Base-by-base conservation (phyloP, 2,113 vertebrate species). In the Acanthisitta chloris region DNA sequence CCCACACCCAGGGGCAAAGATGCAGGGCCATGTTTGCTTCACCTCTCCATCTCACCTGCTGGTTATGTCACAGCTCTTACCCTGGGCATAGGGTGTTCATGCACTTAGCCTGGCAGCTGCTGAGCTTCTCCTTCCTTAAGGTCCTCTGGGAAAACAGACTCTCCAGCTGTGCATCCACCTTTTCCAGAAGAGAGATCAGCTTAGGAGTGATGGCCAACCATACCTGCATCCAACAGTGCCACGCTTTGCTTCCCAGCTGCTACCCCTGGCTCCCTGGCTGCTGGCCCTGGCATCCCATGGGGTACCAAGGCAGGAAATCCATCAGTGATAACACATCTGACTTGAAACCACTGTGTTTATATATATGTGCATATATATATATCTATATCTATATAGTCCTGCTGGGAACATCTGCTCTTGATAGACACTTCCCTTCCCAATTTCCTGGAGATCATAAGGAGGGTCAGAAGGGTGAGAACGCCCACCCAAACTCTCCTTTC, bases 371-470 rank as follows among this genome's bases (percentile, higher is more conserved):
- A 1, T 46, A 8, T 54, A 1, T 46, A 1, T 40, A 4, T 78
- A 1, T 66, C 0, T 51, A 0, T 61, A 24, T 71, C 16, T 57
- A 61, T n/a, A 72, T 28, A 49, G 49, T 92, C 82, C 71, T 88
- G 64, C 90, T 93, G 92, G 54, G 86, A 93, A 93, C 94, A 93
- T 85, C 96, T 94, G 96, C 64, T 88, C 20, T 83, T 46, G 40
- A 76, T 88, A 81, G 82, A 61, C 5, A 2, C 58, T 93, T 94
- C 94, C 82, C 55, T 94, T 82, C 51, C 26, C 54, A 24, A 0
- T 58, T 96, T 91, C 95, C 96, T 94, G 88, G 58, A 97, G 82
- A 90, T 90, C 82, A 70, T 21, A 88, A 58, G 38, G 67, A 90
- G 28, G 57, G 67, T 33, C 86, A 90, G 51, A 86, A 90, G 79